Evolutionary conservation across 2,888 invertebrate species (phyloP), one percentile per base, ranked within the genome.

Genomic region (Mellilla xanthometata): DNA sequence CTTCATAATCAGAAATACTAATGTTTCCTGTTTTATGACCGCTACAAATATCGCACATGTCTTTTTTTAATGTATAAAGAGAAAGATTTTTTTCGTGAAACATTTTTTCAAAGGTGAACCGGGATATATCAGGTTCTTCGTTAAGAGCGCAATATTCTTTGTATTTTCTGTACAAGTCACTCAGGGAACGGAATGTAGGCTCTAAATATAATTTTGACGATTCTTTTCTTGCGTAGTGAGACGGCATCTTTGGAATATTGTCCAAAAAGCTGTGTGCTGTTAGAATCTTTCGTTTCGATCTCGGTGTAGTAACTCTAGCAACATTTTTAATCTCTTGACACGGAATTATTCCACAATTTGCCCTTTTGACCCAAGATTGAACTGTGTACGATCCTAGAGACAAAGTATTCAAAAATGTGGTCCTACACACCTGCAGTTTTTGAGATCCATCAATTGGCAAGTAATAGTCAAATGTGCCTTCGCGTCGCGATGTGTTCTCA

Each of bases 11-110:
- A 9, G 49, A 50, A 10, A 53, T 49, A 7, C 35, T 23, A 5
- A 57, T 8, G 39, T 62, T 57, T 12, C 56, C 55, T 6, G 12
- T 55, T 49, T 54, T 49, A 39, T 58, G 12, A n/a, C 54, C 11
- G 28, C 49, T 47, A 32, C 59, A 63, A 8, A 26, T 4, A 30
- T 58, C 60, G 33, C 59, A 55, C 3, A 41, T 44, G 30, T 58
- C 56, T 43, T 58, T 58, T 34, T 57, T 62, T 9, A 19, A 19
- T 10, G 12, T 38, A 11, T 11, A 12, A 12, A 29, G 12, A 7
- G 12, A 12, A 3, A 29, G 12, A 13, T 6, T 26, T 12, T 33
- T 58, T 64, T 39, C 58, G 58, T 24, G 4, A 60, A 5, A 11
- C 2, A n/a, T n/a, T 31, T 56, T 54, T 27, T 60, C 54, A 41